Base-by-base conservation (phyloP, 2,797 vertebrate genomes). In the Acanthopagrus latus region DNA sequence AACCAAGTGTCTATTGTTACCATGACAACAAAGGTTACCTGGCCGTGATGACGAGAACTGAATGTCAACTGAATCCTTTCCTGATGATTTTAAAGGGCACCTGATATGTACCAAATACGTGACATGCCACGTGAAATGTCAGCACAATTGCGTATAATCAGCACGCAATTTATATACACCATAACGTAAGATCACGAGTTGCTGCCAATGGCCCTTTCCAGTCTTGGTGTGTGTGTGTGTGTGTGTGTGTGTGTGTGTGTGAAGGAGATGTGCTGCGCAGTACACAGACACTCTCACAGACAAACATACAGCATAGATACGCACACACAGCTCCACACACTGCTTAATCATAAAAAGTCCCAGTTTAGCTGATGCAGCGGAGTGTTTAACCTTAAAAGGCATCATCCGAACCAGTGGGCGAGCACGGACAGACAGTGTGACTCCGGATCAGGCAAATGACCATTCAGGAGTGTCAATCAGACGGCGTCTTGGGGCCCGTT, bases 331-430 rank as follows among this genome's bases (percentile, higher is more conserved):
- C 27, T 60, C 47, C n/a, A 27, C 71, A 51, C 57, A 41, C 56
- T 52, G 38, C 44, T 27, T 48, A 50, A 60, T 67, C 64, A 72
- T 76, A 65, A 81, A 55, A 76, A 58, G 56, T 44, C 68, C 64
- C 44, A 33, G 62, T 83, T 73, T 64, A 55, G 80, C 64, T 48
- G 50, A 7, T 66, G 65, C 55, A 5, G 47, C 23, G 16, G 46
- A 80, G 48, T 1, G 29, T 83, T 83, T 85, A 51, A 59, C 88
- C 88, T 81, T 88, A 88, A 89, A 91, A 89, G 89, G 88, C 66
- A 58, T 83, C 64, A 33, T 86, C 51, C 64, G 66, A 70, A 54
- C 9, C 21, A 2, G 68, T 38, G 60, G 70, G 74, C 5, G 2
- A 47, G 57, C 10, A 16, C 4, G 71, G 58, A 83, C 77, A 69